Conservation (phyloP, 2,113 vertebrate species). For the Holacanthus passer region DNA sequence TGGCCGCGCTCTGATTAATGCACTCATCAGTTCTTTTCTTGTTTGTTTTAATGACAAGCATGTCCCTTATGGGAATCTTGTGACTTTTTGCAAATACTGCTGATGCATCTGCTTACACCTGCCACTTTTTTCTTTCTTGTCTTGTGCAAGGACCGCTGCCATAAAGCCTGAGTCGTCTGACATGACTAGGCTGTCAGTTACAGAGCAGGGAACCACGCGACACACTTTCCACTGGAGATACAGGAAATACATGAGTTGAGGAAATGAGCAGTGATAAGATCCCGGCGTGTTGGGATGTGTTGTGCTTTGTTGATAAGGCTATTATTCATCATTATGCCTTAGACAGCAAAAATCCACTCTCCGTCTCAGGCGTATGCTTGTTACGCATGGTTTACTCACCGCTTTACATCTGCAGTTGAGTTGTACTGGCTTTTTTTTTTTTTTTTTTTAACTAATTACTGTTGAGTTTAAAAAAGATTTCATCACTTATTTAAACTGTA, state of each 20-base stretch:
- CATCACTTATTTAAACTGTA: slow-evolving; percentile 54
- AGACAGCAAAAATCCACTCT: slow-evolving; percentile 69
- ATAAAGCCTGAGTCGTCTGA: slow-evolving; percentile 64
- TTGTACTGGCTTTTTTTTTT: slow-evolving; percentile 43
- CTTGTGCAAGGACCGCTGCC: slow-evolving; percentile 68
- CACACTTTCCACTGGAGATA: slow-evolving; percentile 60
- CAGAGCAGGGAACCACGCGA: slow-evolving; percentile 36
- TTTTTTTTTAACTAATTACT: slow-evolving; percentile 59
- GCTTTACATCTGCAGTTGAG: slow-evolving; percentile 47
- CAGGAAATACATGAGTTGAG: slow-evolving; percentile 58
- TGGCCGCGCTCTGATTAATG: slow-evolving; percentile 85
- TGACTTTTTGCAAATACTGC: slow-evolving; percentile 88
- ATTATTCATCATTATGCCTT: slow-evolving; percentile 74
- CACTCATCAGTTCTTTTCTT: slow-evolving; percentile 89
- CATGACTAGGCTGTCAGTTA: slow-evolving; percentile 61
- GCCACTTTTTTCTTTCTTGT: slow-evolving; percentile 62
- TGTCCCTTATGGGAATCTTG: slow-evolving; percentile 76
- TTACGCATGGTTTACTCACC: slow-evolving; percentile 37
- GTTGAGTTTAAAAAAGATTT: slow-evolving; percentile 56
- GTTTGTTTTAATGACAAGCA: slow-evolving; percentile 85
- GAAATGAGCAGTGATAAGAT: slow-evolving; percentile 74
- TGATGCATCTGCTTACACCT: slow-evolving; percentile 81
- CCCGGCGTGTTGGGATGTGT: slow-evolving; percentile 67
- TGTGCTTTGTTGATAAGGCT: slow-evolving; percentile 75
- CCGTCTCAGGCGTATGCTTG: slow-evolving; percentile 56